Conservation (phyloP, 2,113 vertebrate genomes). For the Blennius ocellaris region DNA sequence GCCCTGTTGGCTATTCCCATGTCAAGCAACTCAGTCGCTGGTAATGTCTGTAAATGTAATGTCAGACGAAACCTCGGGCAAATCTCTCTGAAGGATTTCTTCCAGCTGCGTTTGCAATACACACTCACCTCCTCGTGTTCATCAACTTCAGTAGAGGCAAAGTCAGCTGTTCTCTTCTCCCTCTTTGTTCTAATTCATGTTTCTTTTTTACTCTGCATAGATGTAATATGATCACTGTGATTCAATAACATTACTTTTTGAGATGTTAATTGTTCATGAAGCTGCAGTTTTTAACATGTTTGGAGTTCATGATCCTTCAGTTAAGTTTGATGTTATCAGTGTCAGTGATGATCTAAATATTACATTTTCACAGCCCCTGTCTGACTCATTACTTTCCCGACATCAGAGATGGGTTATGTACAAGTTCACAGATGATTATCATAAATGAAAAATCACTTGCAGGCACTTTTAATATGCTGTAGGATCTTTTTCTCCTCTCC, state of each 20-base stretch:
- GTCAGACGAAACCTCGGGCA: constrained; percentile 63
- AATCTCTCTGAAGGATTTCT: constrained; percentile 56
- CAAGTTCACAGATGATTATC: constrained; percentile 29
- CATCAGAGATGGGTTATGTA: constrained; percentile 21
- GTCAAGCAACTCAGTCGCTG: constrained; percentile 60
- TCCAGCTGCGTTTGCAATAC: constrained; percentile 54
- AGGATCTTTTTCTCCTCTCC: constrained; percentile 49
- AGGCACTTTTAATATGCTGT: constrained; percentile 43
- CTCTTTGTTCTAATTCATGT: constrained; percentile 10
- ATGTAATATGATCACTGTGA: neutral
- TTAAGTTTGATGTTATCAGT: neutral
- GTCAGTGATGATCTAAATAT: constrained; percentile 7
- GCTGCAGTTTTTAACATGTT: neutral
- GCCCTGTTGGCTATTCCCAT: constrained; percentile 36
- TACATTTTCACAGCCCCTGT: neutral
- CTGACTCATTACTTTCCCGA: constrained; percentile 15
- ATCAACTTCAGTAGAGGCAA: constrained; percentile 29
- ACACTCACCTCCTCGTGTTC: constrained; percentile 21
- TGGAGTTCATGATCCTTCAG: neutral
- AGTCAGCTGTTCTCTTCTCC: constrained; percentile 1
- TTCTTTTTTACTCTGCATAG: constrained; percentile 9
- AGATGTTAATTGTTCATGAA: neutral
- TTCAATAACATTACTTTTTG: neutral
- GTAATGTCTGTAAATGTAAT: constrained; percentile 63
- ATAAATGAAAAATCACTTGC: constrained; percentile 48